These are phyloP conservation scores for Drosophila pectinifera DNA, from an alignment of 1,140 invertebrate genomes.

Conservation along the genomic window DNA sequence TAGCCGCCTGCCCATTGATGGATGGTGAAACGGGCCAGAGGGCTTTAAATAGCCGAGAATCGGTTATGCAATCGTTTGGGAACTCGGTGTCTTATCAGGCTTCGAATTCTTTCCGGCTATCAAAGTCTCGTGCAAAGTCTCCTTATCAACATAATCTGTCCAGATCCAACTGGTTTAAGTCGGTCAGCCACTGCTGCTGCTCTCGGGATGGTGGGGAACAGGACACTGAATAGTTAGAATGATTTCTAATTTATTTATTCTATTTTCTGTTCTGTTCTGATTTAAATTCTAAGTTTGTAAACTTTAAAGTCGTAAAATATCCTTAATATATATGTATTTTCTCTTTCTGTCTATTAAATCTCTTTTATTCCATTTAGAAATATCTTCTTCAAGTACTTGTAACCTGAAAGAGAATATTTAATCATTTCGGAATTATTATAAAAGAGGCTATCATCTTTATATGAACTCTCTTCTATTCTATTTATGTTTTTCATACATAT, in stretches of 20 bases:
- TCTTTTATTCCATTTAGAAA: neutral
- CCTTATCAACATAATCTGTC: slow-evolving; percentile 19
- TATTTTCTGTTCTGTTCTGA: neutral
- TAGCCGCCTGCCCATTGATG: slow-evolving; percentile 31
- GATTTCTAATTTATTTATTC: too few relatives aligned
- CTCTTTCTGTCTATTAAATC: neutral
- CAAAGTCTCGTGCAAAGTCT: slow-evolving; percentile 27
- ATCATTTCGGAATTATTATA: neutral
- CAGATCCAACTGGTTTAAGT: slow-evolving; percentile 48
- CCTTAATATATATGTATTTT: too few relatives aligned
- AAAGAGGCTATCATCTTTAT: too few relatives aligned
- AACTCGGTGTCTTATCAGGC: slow-evolving; percentile 19
- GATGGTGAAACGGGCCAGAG: slow-evolving; percentile 15
- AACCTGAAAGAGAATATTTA: neutral
- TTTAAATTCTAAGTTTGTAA: neutral
- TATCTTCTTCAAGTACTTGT: neutral
- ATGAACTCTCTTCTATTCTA: too few relatives aligned
- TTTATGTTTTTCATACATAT: neutral
- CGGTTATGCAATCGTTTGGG: slow-evolving; percentile 17
- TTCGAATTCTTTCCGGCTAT: neutral
- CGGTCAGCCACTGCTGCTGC: slow-evolving; percentile 43
- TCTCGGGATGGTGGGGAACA: too few relatives aligned
- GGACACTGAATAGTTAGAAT: too few relatives aligned
- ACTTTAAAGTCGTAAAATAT: neutral
- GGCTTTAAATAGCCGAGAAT: slow-evolving; percentile 21